These are phyloP conservation scores for Pollachius pollachius DNA, from an alignment of 2,113 vertebrate genomes.

Conservation along the genomic window DNA sequence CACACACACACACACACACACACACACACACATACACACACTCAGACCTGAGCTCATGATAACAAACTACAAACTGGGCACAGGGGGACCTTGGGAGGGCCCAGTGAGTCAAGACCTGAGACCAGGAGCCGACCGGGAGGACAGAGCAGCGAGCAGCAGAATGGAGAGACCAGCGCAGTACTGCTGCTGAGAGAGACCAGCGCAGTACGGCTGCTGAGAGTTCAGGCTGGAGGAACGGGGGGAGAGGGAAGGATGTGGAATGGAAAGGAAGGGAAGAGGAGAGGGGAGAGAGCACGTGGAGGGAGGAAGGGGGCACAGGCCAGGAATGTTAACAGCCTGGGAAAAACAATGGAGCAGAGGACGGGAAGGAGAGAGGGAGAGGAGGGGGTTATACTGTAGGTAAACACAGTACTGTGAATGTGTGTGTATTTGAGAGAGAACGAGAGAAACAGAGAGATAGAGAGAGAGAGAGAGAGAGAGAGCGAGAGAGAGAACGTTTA, in stretches of 20 bases:
- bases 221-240: too few species aligned
- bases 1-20: slow-evolving; percentile 18
- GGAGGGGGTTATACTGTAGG: slow-evolving; percentile 13
- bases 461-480: slow-evolving; percentile 1
- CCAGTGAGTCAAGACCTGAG: background rate
- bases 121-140: background rate
- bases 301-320: slow-evolving; percentile 47
- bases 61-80: too few species aligned
- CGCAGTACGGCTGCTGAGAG: too few species aligned
- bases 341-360: slow-evolving; percentile 65
- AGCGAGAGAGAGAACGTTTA: background rate
- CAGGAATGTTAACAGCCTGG: slow-evolving; percentile 70
- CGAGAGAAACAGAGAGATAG: background rate
- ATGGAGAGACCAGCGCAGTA: too few species aligned
- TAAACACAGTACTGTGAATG: slow-evolving; percentile 38
- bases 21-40: slow-evolving; percentile 13
- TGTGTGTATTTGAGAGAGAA: background rate
- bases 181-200: too few species aligned
- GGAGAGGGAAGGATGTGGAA: too few species aligned
- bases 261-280: slow-evolving; percentile 14
- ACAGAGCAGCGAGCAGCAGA: too few species aligned
- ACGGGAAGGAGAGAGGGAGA: slow-evolving; percentile 28
- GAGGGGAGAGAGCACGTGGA: slow-evolving; percentile 27
- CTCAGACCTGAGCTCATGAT: background rate
- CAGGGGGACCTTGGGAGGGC: too few species aligned